Base-by-base conservation (phyloP, 2,797 vertebrate genomes). In the Hirundo rustica region DNA sequence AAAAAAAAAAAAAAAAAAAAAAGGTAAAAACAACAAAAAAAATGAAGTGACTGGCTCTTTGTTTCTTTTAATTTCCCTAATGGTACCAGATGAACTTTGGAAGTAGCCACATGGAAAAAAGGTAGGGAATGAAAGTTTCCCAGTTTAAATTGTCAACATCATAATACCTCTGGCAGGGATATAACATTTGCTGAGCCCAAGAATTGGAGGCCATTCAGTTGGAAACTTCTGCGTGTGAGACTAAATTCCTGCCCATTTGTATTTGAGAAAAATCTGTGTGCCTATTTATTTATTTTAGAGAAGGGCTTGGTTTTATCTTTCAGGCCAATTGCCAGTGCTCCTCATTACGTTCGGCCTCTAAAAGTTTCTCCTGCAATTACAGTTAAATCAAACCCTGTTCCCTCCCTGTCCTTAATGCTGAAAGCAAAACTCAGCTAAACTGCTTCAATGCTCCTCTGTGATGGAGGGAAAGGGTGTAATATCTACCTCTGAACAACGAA, bases 271-370 rank as follows among this genome's bases (percentile, higher is more conserved):
- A 92, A 88, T 20, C 47, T 47, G 10, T 21, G 13, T 75, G 79
- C 65, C 30, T 79, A 61, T 88, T 94, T 87, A 94, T 93, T 93
- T 95, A 55, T 85, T 64, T 92, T 82, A 92, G 57, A 94, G 45
- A 54, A 68, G 40, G 50, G 36, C 36, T 83, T 51, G 38, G 81
- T 74, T 95, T 93, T 94, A 92, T 89, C 91, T 93, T 89, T 61
- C 67, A 95, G 92, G 91, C 84, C 77, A 74, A 53, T 57, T 72
- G 61, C 91, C 88, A 91, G 53, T 30, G 42, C 50, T 90, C 48
- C 62, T 86, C 76, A 48, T 84, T 86, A 79, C 53, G 23, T 55
- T 65, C 51, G 81, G 72, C 47, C 53, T 92, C 85, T 45, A 74
- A 57, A 60, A 95, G 38, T 71, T 92, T 54, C 71, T 81, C 53